These are phyloP conservation scores for Lasiurus cinereus DNA, from an alignment of 2,113 vertebrate species.

Conservation along the genomic window DNA sequence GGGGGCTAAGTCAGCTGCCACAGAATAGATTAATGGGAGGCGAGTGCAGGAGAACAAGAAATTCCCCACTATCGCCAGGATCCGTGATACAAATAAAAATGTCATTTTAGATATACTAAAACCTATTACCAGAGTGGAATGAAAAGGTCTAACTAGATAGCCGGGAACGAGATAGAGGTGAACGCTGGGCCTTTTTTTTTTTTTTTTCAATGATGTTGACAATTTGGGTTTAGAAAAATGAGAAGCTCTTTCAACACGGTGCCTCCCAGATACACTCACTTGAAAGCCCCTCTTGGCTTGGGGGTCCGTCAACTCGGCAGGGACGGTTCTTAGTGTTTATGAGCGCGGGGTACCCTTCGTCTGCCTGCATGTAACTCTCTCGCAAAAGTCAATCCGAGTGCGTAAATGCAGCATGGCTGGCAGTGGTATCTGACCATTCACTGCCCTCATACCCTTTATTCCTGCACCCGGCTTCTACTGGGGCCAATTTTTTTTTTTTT, in stretches of 20 bases:
- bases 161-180: neutral
- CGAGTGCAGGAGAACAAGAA: conserved; percentile 29
- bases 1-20: neutral
- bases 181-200: neutral
- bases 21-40: neutral
- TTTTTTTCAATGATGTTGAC: neutral
- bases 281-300: neutral
- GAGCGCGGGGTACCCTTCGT: neutral
- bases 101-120: conserved; percentile 4
- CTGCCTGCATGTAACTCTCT: neutral
- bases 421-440: neutral
- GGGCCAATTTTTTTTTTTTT: neutral
- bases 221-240: conserved; percentile 48
- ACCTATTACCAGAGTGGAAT: neutral
- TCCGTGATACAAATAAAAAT: conserved; percentile 32
- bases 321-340: neutral
- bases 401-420: neutral
- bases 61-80: neutral
- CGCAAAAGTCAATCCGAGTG: neutral
- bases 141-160: neutral
- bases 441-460: neutral
- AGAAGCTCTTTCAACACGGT: neutral
- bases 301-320: neutral
- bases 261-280: neutral
- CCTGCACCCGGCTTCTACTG: neutral